Percentiles rank a stretch among this genome's conserved stretches.
Evolutionary conservation across 2,797 vertebrate genomes (phyloP).

Genomic region (Tragelaphus eurycerus): DNA sequence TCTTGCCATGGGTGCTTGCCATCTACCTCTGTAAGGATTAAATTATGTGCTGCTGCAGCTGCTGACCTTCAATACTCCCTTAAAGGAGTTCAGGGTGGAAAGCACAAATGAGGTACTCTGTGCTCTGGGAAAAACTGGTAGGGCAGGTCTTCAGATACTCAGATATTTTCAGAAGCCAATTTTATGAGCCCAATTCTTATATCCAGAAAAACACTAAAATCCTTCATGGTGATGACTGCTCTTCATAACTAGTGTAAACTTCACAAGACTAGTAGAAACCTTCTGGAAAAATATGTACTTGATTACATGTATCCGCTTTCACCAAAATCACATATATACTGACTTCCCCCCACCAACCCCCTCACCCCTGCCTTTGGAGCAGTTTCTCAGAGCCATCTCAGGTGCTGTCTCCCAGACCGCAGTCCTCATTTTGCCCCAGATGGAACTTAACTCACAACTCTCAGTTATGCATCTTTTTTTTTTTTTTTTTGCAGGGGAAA

Average conservation of each 20-base stretch:
- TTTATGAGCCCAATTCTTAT: not conserved
- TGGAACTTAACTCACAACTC: not conserved
- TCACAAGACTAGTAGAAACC: not conserved
- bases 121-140: not conserved
- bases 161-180: not conserved
- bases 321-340: not conserved
- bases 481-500: too few relatives aligned
- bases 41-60: not conserved
- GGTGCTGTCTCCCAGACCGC: not conserved
- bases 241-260: not conserved
- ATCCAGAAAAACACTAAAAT: not conserved
- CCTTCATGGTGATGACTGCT: not conserved
- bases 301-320: not conserved
- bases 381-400: not conserved
- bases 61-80: not conserved
- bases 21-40: not conserved
- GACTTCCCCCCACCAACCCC: fast-evolving
- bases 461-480: too few relatives aligned
- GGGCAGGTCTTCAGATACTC: not conserved
- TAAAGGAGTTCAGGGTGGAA: not conserved
- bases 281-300: not conserved
- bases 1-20: not conserved
- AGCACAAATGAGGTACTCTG: not conserved
- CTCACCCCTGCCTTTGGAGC: not conserved
- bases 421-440: not conserved